These are phyloP conservation scores for Lacerta agilis DNA, from an alignment of 2,797 vertebrate genomes.

Conservation along the genomic window DNA sequence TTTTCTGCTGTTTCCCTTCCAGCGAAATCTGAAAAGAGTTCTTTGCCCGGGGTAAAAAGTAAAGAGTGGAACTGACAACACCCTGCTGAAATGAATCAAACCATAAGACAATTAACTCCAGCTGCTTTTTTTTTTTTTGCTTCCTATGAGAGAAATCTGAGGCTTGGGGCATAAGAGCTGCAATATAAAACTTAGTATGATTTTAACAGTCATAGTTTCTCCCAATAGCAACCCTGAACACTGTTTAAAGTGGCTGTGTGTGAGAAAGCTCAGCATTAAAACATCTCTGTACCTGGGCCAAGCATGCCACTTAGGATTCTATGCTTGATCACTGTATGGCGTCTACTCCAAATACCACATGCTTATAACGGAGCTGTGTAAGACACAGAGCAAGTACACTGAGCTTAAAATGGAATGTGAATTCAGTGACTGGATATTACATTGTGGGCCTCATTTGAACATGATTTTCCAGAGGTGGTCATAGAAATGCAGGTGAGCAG, in stretches of 20 bases:
- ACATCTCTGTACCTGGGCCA: background rate
- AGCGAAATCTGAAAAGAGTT: too few species aligned
- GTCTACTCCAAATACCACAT: background rate
- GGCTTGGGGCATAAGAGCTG: background rate
- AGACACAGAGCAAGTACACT: too few species aligned
- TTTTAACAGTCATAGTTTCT: background rate
- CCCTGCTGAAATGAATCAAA: background rate
- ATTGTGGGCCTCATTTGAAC: too few species aligned
- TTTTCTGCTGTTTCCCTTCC: background rate
- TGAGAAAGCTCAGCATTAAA: background rate
- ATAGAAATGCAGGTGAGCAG: background rate
- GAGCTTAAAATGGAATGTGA: background rate
- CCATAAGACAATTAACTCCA: background rate
- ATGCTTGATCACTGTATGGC: background rate
- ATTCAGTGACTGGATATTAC: background rate
- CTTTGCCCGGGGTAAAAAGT: too few species aligned
- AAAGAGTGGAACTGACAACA: background rate
- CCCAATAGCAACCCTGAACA: background rate
- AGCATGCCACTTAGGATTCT: background rate
- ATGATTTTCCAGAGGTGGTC: background rate
- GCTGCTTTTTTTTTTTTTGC: background rate
- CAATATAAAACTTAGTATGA: background rate
- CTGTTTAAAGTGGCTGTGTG: background rate
- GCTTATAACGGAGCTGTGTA: background rate
- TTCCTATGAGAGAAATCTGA: too few species aligned